phyloP scores from a whole-genome alignment of 2,888 invertebrate species.

The Drosophila prolongata region DNA sequence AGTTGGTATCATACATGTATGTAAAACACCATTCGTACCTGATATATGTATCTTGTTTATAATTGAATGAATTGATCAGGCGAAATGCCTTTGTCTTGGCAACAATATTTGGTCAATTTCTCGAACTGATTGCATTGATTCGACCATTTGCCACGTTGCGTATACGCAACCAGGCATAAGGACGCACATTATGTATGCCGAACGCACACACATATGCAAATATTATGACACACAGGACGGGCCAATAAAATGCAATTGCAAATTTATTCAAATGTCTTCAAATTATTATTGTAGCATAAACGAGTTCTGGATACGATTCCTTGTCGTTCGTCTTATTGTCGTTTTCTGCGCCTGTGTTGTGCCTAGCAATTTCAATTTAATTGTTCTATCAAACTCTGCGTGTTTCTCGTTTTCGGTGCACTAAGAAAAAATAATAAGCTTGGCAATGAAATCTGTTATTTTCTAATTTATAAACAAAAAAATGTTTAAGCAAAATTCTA shows the following conservation, averaged over 20 bases:
- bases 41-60: background rate
- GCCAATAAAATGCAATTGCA: conserved; percentile 76
- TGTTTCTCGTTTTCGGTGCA: conserved; percentile 24
- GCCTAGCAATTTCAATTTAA: conserved; percentile 69
- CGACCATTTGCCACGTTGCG: conserved; percentile 41
- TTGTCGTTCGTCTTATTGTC: conserved; percentile 40
- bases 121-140: conserved; percentile 44
- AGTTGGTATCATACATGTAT: background rate
- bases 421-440: background rate
- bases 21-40: background rate
- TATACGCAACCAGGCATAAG: conserved; percentile 41
- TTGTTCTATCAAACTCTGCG: conserved; percentile 47
- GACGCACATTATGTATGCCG: conserved; percentile 37
- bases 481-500: too few species aligned
- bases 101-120: conserved; percentile 36
- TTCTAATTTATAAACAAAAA: background rate
- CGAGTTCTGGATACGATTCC: conserved; percentile 30
- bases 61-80: conserved; percentile 17
- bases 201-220: conserved; percentile 57
- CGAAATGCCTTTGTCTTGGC: conserved; percentile 25
- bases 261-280: conserved; percentile 72
- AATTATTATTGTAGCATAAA: conserved; percentile 60
- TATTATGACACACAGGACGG: conserved; percentile 51
- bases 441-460: too few species aligned
- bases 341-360: conserved; percentile 16